These are phyloP conservation scores for Actinemys pallida DNA, from an alignment of 2,113 vertebrate genomes.

Conservation along the genomic window DNA sequence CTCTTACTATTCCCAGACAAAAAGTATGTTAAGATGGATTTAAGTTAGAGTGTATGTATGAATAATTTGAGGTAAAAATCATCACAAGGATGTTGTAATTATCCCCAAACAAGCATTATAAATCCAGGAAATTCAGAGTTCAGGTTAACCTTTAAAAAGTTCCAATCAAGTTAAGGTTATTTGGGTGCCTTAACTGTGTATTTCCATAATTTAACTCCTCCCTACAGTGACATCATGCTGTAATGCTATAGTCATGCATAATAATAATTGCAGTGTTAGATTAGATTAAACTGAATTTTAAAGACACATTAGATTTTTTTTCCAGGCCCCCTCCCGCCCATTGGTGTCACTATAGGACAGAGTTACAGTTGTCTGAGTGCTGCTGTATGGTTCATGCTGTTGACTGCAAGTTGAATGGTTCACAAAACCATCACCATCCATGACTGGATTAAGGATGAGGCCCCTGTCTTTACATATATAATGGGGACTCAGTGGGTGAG, in stretches of 20 bases:
- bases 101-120: background rate
- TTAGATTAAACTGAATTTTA: background rate
- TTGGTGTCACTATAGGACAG: background rate
- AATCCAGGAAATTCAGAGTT: background rate
- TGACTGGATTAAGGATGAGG: background rate
- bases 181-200: background rate
- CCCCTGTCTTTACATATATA: accelerated
- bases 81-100: background rate
- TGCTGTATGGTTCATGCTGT: accelerated
- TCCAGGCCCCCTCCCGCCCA: background rate
- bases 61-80: slow-evolving; percentile 38
- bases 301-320: background rate
- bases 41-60: background rate
- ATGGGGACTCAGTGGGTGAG: background rate
- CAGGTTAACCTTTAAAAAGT: background rate
- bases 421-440: background rate
- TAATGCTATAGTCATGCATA: background rate
- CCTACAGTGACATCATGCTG: background rate
- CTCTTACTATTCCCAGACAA: slow-evolving; percentile 6
- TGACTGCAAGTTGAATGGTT: accelerated
- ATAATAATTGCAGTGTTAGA: background rate
- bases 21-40: slow-evolving; percentile 34
- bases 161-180: background rate
- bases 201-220: background rate
- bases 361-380: background rate